Evolutionary conservation across 2,888 invertebrate species (phyloP), one percentile per base, ranked within the genome.

Genomic region (Biston stratarius): DNA sequence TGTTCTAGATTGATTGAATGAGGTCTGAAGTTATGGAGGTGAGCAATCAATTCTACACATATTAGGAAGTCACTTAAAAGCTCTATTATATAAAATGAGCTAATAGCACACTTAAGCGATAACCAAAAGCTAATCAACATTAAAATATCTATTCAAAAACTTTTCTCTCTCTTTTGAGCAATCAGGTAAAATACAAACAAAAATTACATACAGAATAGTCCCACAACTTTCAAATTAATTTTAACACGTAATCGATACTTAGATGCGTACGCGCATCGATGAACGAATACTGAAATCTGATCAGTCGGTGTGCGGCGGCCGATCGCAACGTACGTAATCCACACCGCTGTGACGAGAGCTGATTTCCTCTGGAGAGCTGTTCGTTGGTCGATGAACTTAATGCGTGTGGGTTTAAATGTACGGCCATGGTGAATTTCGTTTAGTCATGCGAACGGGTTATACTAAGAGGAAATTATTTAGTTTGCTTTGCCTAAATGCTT

Each of bases 271-370:
- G 78, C 76, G 72, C 75, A 75, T 70, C 15, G 89, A 83, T 89
- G 55, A 55, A 15, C 76, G 78, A 75, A 71, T 74, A 75, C 68
- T 73, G 84, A 57, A 57, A 91, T 76, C 71, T 73, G 84, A 91
- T 86, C 88, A 89, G 73, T 83, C 81, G 81, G 61, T 74, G 73
- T 67, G 75, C 76, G 84, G 71, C 81, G 83, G 82, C 77, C 79
- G 81, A 86, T 81, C 85, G 87, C 74, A 74, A 86, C 88, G 86
- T 81, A 83, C 86, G 82, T 85, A 90, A 89, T 72, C 51, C 63
- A 89, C 76, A 88, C 88, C 78, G 69, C 48, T 51, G 58, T 49
- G 61, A 62, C 74, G 84, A 88, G 86, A 87, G 84, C 81, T 71
- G 83, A 85, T 87, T 89, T 87, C 87, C 85, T 86, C 82, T 84